Percentiles rank a stretch among this genome's conserved stretches.
These are phyloP conservation scores for Nephotettix cincticeps DNA, from an alignment of 1,140 invertebrate species.

Conservation along the genomic window DNA sequence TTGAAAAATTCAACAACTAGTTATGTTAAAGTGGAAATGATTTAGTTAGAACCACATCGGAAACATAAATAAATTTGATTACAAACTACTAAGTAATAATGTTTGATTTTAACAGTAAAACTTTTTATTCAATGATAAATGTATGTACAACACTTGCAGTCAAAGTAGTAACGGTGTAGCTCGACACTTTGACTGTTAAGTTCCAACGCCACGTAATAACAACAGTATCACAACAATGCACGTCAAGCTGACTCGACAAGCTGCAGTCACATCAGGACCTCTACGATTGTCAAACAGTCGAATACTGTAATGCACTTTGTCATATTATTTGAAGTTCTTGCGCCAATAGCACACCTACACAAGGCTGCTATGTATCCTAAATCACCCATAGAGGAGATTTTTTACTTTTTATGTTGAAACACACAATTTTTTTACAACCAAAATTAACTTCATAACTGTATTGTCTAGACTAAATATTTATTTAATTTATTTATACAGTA, in stretches of 20 bases:
- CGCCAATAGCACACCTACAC: background rate
- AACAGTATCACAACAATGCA: slow-evolving; percentile 1
- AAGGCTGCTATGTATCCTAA: background rate
- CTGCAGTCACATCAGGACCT: background rate
- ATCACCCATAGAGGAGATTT: background rate
- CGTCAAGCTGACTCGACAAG: background rate
- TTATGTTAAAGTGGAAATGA: slow-evolving; percentile 2
- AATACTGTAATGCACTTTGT: background rate
- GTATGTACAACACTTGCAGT: background rate
- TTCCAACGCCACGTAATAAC: background rate
- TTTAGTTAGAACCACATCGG: background rate
- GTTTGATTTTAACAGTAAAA: background rate
- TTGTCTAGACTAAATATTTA: too few species aligned
- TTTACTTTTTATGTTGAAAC: background rate
- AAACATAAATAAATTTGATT: slow-evolving; percentile 4
- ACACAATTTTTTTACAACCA: background rate
- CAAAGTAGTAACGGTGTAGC: background rate
- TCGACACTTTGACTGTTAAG: background rate
- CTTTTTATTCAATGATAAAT: slow-evolving; percentile 2
- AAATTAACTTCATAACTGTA: too few species aligned
- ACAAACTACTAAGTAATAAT: slow-evolving; percentile 14
- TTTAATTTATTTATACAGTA: too few species aligned
- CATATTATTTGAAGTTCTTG: background rate
- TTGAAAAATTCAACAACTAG: slow-evolving; percentile 20
- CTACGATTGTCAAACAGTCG: background rate